Conservation (phyloP, 2,113 vertebrate species). For the Cavia porcellus region DNA sequence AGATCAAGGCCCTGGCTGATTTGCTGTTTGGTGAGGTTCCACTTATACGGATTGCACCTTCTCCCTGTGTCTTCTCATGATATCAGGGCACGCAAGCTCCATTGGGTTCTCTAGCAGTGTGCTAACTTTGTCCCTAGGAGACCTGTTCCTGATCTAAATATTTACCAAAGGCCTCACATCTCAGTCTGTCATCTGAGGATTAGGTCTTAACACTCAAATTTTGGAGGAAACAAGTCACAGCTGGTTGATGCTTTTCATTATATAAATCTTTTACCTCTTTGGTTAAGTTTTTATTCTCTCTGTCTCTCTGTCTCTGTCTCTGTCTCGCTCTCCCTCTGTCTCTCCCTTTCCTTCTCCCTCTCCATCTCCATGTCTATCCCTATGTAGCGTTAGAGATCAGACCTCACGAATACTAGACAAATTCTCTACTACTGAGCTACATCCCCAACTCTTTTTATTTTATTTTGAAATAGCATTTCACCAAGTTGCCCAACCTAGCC, state of each 20-base stretch:
- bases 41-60: no score
- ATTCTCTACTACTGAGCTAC: not conserved
- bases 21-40: no score
- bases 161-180: not conserved
- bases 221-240: not conserved
- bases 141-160: not conserved
- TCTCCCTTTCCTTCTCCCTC: not conserved
- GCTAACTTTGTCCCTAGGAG: no score
- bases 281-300: not conserved
- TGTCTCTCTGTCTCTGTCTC: no score
- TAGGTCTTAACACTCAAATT: not conserved
- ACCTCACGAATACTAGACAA: not conserved
- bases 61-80: not conserved
- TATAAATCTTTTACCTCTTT: not conserved
- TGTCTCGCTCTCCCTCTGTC: not conserved
- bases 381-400: not conserved
- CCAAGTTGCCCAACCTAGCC: not conserved
- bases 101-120: not conserved
- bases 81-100: not conserved
- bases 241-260: not conserved
- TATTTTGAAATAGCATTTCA: not conserved
- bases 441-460: not conserved
- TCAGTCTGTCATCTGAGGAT: not conserved
- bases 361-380: not conserved
- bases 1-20: not conserved